Evolutionary conservation across 2,113 vertebrate genomes (phyloP), one percentile per base, ranked within the genome.

Genomic region (Brienomyrus longianalis): DNA sequence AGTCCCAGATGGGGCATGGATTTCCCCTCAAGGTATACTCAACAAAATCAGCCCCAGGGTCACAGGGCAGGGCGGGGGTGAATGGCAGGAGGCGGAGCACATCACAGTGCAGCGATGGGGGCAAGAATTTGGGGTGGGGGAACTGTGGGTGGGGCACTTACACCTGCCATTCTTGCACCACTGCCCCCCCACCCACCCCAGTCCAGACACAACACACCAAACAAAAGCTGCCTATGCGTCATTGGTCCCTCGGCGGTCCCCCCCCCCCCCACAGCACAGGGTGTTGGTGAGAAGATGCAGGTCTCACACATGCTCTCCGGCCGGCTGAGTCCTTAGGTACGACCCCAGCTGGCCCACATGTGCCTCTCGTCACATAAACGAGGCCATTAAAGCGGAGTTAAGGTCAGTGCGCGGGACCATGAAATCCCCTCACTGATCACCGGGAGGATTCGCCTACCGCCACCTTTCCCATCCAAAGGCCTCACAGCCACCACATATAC

Each of bases 1-100:
- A 62, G 47, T 91, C 86, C 86, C 94, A 95, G 94, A 93, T 93
- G 93, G 92, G 15, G 91, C 92, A 83, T n/a, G 0, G 39, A 9
- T 48, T 19, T n/a, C 84, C 48, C 47, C 92, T 59, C 31, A 43
- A 80, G 86, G 85, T 90, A 80, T 51, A 80, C 86, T 56, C 85
- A 90, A 87, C 80, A 83, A 77, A 90, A 31, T 56, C 86, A 90
- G 35, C 70, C 77, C 86, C 89, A 10, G 84, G 52, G 54, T 88
- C 87, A n/a, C 43, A 54, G 59, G 87, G 31, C 8, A 31, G 47
- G 80, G 6, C 5, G 35, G 31, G 45, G 90, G 54, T 54, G 80
- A 70, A 43, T 13, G 83, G 88, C 10, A 31, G n/a, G n/a, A 47
- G 88, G 87, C 10, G 87, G 88, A 11, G 56, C 59, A 52, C 17